Base-by-base conservation (phyloP, 2,113 vertebrate genomes). In the Campylomormyrus numenius region DNA sequence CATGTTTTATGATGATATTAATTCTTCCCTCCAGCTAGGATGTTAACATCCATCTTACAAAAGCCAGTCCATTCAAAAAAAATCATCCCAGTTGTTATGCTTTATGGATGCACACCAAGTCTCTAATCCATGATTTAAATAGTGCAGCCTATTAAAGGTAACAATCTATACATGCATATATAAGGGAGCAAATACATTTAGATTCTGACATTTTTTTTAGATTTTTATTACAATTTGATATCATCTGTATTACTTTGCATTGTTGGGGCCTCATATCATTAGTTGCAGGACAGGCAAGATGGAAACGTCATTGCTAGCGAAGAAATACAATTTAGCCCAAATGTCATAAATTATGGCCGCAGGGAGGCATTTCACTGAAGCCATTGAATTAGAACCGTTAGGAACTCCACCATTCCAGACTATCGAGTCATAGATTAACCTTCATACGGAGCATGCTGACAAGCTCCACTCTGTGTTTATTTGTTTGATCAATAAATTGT, bases 401-500 rank as follows among this genome's bases (percentile, higher is more conserved):
- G 74, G 35, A 80, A 7, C 27, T 35, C 66, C 31, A 74, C 35
- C 74, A 80, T 80, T 80, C 74, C 74, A 6, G 74, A 80, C 74
- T 80, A 19, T 42, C n/a, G 35, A 17, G 31, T 80, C 74, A 39
- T 42, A 80, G 74, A 80, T 80, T 80, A 80, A 80, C 35, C 74
- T 80, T 80, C 74, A 19, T 80, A 42, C 17, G 13, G 35, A 42
- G 35, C 74, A 35, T 39, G 74, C 74, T 77, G 74, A 80, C 74
- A 80, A 80, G 74, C 35, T 80, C 74, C 74, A 42, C 74, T 80
- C 31, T 42, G 17, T 80, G 35, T 42, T 80, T 39, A 80, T 80
- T 80, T 17, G 74, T 80, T 80, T 80, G 35, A 80, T 80, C 74
- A 80, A 80, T 80, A 42, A 80, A 80, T 80, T 80, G 74, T 39